Evolutionary conservation across 1,140 invertebrate genomes (phyloP), one percentile per base, ranked within the genome.

Genomic region (Trachelipus rathkii): DNA sequence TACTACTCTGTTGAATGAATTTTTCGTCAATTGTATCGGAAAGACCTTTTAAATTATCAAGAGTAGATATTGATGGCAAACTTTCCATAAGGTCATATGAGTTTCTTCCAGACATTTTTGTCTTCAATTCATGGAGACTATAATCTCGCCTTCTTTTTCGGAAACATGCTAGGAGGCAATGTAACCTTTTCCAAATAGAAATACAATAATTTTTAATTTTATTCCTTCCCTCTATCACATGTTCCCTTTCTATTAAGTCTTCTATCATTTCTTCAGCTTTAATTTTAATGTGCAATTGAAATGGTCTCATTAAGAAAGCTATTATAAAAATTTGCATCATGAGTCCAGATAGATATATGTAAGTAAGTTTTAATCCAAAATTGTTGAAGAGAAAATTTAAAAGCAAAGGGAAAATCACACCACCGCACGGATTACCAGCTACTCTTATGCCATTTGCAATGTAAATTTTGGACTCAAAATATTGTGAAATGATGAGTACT

Each of bases 401-500:
- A 5, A 78, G 24, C 10, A 69, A 69, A 9, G 77, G 53, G 33
- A 74, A 78, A 7, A 78, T 13, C 11, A 74, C 23, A 15, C 77
- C 77, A 0, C 77, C 77, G 11, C 53, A 33, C 46, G 77, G 73
- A 66, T 78, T 74, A 13, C 77, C 77, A 19, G 77, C 46, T 0
- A 73, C 67, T 0, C 77, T 72, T 0, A 74, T n/a, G 46, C 77
- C 77, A 67, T 78, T 78, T 15, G 77, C 77, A 0, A 71, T 43
- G 23, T 72, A 5, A 0, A 23, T 66, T 9, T 53, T 69, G 15
- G 46, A 50, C 46, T 50, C 46, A 15, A 50, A 50, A 50, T 10
- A 50, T 50, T 50, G 46, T 10, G 46, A 50, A 50, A 50, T 50
- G 46, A 50, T 15, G 46, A 50, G 9, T 10, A 50, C 46, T 50